A percentile compares a stretch with the other conserved stretches of the same genome.
Evolutionary conservation across 2,113 vertebrate species (phyloP).

Genomic region (Gallinago media): DNA sequence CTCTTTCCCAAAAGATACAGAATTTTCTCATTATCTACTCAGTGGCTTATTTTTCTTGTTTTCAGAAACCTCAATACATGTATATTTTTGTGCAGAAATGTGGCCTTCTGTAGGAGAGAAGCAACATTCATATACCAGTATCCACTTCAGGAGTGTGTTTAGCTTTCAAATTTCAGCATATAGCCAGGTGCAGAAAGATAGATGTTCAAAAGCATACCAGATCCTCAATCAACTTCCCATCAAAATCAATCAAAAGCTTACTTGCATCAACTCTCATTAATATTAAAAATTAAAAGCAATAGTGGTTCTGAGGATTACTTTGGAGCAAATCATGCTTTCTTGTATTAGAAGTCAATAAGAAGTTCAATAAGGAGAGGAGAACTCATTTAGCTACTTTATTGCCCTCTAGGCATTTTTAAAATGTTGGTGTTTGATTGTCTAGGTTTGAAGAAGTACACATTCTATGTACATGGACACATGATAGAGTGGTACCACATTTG

Average conservation of each 20-base stretch:
- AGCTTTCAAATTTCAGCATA: not conserved
- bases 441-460: not conserved
- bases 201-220: not conserved
- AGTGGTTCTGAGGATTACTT: not conserved
- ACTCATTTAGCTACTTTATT: not conserved
- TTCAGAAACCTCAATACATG: not conserved
- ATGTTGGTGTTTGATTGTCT: not conserved
- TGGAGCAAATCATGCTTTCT: not conserved
- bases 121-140: not conserved
- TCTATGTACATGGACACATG: not conserved
- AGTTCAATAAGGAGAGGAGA: not conserved
- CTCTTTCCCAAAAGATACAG: not conserved
- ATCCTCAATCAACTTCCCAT: not conserved
- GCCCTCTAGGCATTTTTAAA: not conserved
- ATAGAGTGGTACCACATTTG: too few relatives aligned
- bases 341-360: not conserved
- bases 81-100: not conserved
- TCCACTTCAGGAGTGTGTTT: not conserved
- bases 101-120: not conserved
- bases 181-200: not conserved
- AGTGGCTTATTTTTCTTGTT: not conserved
- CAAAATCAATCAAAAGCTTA: not conserved
- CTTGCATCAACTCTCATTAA: accelerated
- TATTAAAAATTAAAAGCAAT: not conserved
- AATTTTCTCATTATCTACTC: not conserved